Base-by-base conservation (phyloP, 2,113 vertebrate genomes). In the Sander vitreus region DNA sequence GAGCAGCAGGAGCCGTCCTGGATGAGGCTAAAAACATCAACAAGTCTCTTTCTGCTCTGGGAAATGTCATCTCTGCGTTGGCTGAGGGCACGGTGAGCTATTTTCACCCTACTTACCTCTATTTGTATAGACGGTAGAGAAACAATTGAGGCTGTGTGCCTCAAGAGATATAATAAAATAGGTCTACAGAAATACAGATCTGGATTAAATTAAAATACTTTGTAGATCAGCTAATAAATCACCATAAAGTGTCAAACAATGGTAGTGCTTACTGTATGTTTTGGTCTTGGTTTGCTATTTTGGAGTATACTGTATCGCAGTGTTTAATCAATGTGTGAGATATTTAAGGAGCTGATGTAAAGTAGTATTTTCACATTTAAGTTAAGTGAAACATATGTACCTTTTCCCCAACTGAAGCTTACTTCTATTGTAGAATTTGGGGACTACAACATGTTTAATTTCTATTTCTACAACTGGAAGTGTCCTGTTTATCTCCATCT, bases 1-100 rank as follows among this genome's bases (percentile, higher is more conserved):
- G 97, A 63, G 97, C 97, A 6, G 97, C 97, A 78, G 97, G 97
- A 21, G 94, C 97, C 0, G 96, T 98, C 71, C 92, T 98, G 93
- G 97, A 97, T 1, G 97, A 98, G 78, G 97, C 97, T 25, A 98
- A 97, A 93, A 99, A 98, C 83, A 99, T 99, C 89, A 99, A 99
- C 93, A 98, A 98, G 90, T 99, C 97, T 3, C 94, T 99, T 25
- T 98, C 97, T 0, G 97, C 97, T 4, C 93, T 99, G 67, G 97
- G 97, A 62, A 99, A 99, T 3, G 97, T 99, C 89, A 99, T 99
- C 93, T 98, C 97, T 0, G 97, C 97, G 0, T 90, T 99, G 96
- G 97, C 97, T 0, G 97, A 99, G 90, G 97, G 97, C 89, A 97
- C 96, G 51, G 97, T 98, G 88, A 95, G 96, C 6, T 2, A 50